Conservation (phyloP, 2,113 vertebrate species). For the Parus major region DNA sequence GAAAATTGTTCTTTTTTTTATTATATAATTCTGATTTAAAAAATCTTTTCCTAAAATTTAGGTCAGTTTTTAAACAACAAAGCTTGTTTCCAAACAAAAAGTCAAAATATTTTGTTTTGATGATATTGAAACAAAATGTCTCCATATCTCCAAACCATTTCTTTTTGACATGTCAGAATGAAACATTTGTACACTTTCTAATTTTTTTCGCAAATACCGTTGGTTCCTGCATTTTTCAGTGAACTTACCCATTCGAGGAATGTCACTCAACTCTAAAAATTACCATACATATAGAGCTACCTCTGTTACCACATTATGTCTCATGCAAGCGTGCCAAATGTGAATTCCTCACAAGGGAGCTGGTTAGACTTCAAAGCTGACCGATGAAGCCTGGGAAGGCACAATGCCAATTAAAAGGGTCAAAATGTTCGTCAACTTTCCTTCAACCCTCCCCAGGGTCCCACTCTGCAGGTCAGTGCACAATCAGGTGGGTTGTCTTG, state of each 20-base stretch:
- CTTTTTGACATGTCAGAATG: slow-evolving; percentile 39
- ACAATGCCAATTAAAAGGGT: neutral
- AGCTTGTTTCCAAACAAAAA: slow-evolving; percentile 48
- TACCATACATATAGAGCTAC: slow-evolving; percentile 57
- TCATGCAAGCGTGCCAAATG: slow-evolving; percentile 29
- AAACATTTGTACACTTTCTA: slow-evolving; percentile 61
- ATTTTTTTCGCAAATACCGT: slow-evolving; percentile 41
- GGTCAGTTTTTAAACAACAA: slow-evolving; percentile 49
- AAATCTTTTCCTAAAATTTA: slow-evolving; percentile 19
- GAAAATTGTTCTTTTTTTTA: neutral
- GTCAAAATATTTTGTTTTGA: slow-evolving; percentile 65
- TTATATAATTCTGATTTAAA: neutral
- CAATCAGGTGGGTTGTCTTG: neutral
- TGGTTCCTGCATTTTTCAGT: slow-evolving; percentile 63
- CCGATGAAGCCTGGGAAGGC: neutral
- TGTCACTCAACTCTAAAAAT: slow-evolving; percentile 65
- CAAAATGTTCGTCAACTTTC: neutral
- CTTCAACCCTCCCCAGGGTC: neutral
- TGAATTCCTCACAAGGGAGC: slow-evolving; percentile 5
- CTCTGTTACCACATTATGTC: slow-evolving; percentile 55
- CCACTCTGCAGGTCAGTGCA: neutral
- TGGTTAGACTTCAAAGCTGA: slow-evolving; percentile 52
- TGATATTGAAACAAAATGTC: slow-evolving; percentile 20
- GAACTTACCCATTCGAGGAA: slow-evolving; percentile 40
- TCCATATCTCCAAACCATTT: neutral